Evolutionary conservation across 2,113 vertebrate species (phyloP).

Genomic region (Isichthys henryi): DNA sequence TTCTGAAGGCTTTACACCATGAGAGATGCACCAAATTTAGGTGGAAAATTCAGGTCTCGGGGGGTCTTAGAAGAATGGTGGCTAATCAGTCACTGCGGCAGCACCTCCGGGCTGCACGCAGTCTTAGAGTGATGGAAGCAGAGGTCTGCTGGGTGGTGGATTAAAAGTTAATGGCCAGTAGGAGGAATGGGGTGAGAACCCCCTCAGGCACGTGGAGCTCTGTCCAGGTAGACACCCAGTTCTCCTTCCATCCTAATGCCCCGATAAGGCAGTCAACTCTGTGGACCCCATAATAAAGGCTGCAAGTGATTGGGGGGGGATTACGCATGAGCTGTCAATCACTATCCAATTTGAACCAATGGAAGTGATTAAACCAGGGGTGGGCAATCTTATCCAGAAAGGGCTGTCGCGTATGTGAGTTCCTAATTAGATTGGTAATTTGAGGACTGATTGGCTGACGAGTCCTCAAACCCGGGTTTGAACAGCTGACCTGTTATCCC

Average conservation of each 20-base stretch:
- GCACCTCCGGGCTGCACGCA: conserved; percentile 33
- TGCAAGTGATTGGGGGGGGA: not conserved
- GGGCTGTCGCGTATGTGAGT: too few species aligned
- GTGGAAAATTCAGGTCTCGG: not conserved
- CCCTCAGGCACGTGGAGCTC: conserved; percentile 46
- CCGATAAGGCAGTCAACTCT: not conserved
- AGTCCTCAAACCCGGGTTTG: too few species aligned
- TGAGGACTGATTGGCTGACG: too few species aligned
- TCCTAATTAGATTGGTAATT: too few species aligned
- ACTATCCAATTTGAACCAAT: not conserved
- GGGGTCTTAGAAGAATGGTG: conserved; percentile 22
- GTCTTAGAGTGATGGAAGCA: conserved; percentile 54
- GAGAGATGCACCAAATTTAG: not conserved
- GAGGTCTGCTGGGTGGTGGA: conserved; percentile 51
- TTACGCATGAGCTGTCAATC: not conserved
- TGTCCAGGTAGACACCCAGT: conserved; percentile 55
- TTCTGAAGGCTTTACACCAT: not conserved
- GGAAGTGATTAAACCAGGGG: not conserved
- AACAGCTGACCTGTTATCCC: too few species aligned
- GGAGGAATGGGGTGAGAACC: conserved; percentile 44
- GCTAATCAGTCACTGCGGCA: conserved; percentile 51
- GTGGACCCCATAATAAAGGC: not conserved
- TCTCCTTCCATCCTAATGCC: conserved; percentile 40
- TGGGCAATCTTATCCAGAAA: too few species aligned
- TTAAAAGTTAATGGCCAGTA: conserved; percentile 47